Percentiles rank a stretch among this genome's conserved stretches.
phyloP scores from a whole-genome alignment of 2,113 vertebrate species.

The Antennarius striatus region DNA sequence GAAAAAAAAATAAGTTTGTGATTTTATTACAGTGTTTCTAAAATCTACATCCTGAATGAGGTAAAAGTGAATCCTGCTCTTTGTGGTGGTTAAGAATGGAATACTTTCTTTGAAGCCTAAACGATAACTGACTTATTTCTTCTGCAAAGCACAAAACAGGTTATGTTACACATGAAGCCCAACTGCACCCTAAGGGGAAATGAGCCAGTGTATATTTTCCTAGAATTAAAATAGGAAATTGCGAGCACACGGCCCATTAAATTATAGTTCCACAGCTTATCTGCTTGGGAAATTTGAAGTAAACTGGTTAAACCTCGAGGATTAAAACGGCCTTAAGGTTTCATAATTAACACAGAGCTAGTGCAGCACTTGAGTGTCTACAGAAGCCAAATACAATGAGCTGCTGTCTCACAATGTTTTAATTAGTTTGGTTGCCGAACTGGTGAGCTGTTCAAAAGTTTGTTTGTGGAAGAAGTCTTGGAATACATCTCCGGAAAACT shows the following conservation, averaged over 20 bases:
- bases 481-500: too few species aligned
- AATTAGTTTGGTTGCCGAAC: not conserved
- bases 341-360: slow-evolving; percentile 16
- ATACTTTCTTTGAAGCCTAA: not conserved
- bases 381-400: slow-evolving; percentile 17
- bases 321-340: slow-evolving; percentile 23
- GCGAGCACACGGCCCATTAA: slow-evolving; percentile 34
- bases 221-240: slow-evolving; percentile 46
- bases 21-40: too few species aligned
- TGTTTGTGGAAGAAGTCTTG: too few species aligned
- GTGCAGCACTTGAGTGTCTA: slow-evolving; percentile 13
- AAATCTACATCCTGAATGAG: too few species aligned
- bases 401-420: not conserved
- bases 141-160: slow-evolving; percentile 44
- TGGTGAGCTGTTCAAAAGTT: too few species aligned
- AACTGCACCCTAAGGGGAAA: slow-evolving; percentile 46
- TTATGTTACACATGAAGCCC: slow-evolving; percentile 43
- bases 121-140: slow-evolving; percentile 32
- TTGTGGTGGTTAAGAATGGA: too few species aligned
- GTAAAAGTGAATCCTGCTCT: too few species aligned
- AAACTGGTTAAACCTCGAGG: slow-evolving; percentile 25
- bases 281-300: slow-evolving; percentile 58
- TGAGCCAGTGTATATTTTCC: slow-evolving; percentile 65
- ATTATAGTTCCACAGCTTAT: slow-evolving; percentile 12
- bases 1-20: too few species aligned